Evolutionary conservation across 2,113 vertebrate genomes (phyloP).

Genomic region (Butastur rufipennis): DNA sequence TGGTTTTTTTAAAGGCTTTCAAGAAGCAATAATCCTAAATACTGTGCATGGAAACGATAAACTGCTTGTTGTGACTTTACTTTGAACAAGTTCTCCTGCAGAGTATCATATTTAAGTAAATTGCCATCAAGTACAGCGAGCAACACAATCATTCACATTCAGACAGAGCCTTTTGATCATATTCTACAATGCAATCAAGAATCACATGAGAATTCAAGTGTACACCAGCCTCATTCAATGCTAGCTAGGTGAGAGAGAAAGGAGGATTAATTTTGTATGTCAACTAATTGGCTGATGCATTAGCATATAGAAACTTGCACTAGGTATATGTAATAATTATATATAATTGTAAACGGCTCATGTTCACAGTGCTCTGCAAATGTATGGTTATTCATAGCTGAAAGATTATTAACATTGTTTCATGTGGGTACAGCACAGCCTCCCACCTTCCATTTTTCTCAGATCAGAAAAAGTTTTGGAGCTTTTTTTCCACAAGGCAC

Average conservation of each 20-base stretch:
- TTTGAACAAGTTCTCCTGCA: constrained; percentile 78
- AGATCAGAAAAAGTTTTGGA: not conserved
- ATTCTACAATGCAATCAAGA: constrained; percentile 75
- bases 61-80: constrained; percentile 71
- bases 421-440: not conserved
- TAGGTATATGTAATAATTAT: not conserved
- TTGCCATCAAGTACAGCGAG: constrained; percentile 71
- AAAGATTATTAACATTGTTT: not conserved
- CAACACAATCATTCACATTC: constrained; percentile 72
- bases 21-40: constrained; percentile 70
- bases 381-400: not conserved
- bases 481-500: constrained; percentile 42
- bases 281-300: constrained; percentile 38
- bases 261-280: constrained; percentile 60
- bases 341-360: not conserved
- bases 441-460: not conserved
- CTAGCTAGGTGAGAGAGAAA: constrained; percentile 68
- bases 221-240: constrained; percentile 22
- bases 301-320: constrained; percentile 27
- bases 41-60: constrained; percentile 78
- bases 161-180: constrained; percentile 78
- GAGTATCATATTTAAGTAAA: constrained; percentile 83
- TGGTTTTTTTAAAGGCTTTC: constrained; percentile 44
- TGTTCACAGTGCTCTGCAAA: not conserved
- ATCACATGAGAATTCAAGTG: constrained; percentile 71